phyloP scores from a whole-genome alignment of 2,888 invertebrate genomes.

The Cecidostiba fungosa region DNA sequence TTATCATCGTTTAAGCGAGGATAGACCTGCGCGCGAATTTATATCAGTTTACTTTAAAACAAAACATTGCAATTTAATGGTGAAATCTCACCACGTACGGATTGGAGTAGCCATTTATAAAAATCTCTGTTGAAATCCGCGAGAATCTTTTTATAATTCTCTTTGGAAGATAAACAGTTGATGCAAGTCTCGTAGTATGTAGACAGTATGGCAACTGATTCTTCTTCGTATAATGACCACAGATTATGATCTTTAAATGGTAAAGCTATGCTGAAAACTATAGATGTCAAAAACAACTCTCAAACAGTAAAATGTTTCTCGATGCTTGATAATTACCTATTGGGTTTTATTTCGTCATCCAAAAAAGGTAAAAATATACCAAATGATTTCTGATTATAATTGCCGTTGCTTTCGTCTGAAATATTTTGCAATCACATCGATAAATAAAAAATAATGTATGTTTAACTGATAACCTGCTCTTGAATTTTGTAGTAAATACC shows the following conservation, averaged over 20 bases:
- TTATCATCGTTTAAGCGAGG: conserved; percentile 84
- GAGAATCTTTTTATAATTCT: conserved; percentile 75
- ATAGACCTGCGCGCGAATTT: conserved; percentile 76
- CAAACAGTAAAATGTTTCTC: not conserved
- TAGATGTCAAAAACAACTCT: conserved; percentile 17
- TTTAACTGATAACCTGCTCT: not conserved
- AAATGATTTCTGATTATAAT: conserved; percentile 60
- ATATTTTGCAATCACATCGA: not conserved
- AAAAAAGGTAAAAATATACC: conserved; percentile 83
- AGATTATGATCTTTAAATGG: conserved; percentile 83
- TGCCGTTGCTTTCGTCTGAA: not conserved
- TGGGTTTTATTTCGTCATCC: conserved; percentile 82
- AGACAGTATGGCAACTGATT: conserved; percentile 80
- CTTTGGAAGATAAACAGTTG: conserved; percentile 81
- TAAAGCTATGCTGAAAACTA: conserved; percentile 81
- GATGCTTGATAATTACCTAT: conserved; percentile 71
- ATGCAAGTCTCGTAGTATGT: conserved; percentile 83
- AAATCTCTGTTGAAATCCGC: conserved; percentile 82
- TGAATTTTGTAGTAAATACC: not conserved
- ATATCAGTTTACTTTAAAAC: conserved; percentile 39
- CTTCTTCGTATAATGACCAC: conserved; percentile 79
- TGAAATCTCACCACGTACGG: conserved; percentile 76
- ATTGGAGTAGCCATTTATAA: conserved; percentile 82
- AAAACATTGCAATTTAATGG: conserved; percentile 52
- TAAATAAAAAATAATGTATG: not conserved